Conservation (phyloP, 2,888 invertebrate genomes). For the Ormyrus labotus region DNA sequence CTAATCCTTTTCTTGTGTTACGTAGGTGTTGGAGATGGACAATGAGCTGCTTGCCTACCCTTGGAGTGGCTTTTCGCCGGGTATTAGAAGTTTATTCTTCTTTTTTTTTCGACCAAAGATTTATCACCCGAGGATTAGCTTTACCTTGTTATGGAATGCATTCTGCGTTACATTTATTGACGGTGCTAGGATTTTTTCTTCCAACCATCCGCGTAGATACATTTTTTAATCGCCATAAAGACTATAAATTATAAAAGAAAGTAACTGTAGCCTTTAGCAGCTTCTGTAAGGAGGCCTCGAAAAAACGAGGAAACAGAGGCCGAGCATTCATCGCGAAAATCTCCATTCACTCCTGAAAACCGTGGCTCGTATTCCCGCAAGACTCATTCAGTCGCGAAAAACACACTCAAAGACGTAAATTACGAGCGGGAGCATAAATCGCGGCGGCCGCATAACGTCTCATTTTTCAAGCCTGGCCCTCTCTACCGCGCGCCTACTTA, state of each 20-base stretch:
- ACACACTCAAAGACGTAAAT: conserved; percentile 34
- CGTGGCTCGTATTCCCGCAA: conserved; percentile 27
- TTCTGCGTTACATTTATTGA: too few relatives aligned
- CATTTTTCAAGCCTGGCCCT: conserved; percentile 19
- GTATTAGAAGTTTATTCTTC: conserved; percentile 1
- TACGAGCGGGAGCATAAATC: conserved; percentile 47
- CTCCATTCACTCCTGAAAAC: conserved; percentile 4
- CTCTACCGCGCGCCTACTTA: conserved; percentile 23
- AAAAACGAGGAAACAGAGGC: background rate
- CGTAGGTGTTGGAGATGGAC: conserved; percentile 35
- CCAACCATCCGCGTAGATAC: background rate
- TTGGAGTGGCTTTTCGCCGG: background rate
- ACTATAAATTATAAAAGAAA: background rate
- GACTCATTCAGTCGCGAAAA: conserved; percentile 21
- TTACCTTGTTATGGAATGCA: background rate
- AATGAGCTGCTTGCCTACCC: conserved; percentile 15
- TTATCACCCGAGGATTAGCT: background rate
- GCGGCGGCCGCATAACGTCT: background rate
- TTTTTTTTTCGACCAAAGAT: background rate
- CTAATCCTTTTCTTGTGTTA: conserved; percentile 36
- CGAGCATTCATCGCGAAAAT: background rate
- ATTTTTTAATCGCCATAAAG: background rate
- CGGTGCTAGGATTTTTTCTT: too few relatives aligned
- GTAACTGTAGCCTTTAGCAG: background rate
- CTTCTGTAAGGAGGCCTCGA: background rate